A percentile compares a stretch with the other conserved stretches of the same genome.
Conservation (phyloP, 2,797 vertebrate genomes). For the Kryptolebias ocellatus region DNA sequence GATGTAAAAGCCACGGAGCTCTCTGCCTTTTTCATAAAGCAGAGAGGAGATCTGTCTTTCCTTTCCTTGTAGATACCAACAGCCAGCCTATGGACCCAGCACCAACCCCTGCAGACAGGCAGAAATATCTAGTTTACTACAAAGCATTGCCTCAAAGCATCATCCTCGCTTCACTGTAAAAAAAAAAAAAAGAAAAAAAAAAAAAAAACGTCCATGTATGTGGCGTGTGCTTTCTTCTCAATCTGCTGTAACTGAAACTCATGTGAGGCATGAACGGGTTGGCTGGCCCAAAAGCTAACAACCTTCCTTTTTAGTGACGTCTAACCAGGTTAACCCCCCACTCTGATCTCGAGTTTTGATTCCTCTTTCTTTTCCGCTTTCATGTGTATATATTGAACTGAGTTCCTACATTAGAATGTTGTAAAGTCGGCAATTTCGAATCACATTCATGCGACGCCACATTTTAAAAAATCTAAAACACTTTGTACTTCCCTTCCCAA, state of each 20-base stretch:
- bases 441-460: constrained; percentile 60
- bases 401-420: constrained; percentile 72
- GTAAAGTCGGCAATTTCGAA: constrained; percentile 61
- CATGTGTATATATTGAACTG: constrained; percentile 68
- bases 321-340: constrained; percentile 44
- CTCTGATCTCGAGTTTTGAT: constrained; percentile 19
- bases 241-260: constrained; percentile 38
- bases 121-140: constrained; percentile 49
- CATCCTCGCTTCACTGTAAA: constrained; percentile 49
- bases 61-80: constrained; percentile 40
- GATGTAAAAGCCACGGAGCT: constrained; percentile 57
- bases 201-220: constrained; percentile 39
- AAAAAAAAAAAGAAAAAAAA: too few species aligned
- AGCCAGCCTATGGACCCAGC: constrained; percentile 57
- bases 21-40: constrained; percentile 30
- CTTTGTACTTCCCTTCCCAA: constrained; percentile 55
- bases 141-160: constrained; percentile 57
- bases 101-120: constrained; percentile 39
- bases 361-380: constrained; percentile 20
- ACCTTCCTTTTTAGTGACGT: constrained; percentile 31
- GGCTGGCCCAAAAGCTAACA: constrained; percentile 34
- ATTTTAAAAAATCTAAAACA: constrained; percentile 40
- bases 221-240: constrained; percentile 37
- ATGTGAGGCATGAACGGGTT: constrained; percentile 42
- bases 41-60: constrained; percentile 19